Evolutionary conservation across 2,113 vertebrate genomes (phyloP).

Genomic region (Larimichthys crocea): DNA sequence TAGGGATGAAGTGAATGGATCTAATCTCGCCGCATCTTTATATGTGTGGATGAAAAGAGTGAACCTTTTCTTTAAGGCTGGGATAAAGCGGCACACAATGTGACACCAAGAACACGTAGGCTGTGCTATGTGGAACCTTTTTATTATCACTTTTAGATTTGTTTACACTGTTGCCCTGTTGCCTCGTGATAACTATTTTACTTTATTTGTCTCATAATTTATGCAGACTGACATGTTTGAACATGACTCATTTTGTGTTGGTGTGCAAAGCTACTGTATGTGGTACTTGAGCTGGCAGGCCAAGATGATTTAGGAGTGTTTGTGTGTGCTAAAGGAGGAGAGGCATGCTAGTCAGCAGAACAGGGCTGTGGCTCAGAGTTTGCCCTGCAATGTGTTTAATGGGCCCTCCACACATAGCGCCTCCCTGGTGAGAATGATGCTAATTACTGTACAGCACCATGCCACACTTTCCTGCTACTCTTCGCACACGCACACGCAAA

Average conservation of each 20-base stretch:
- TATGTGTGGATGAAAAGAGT: not conserved
- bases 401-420: constrained; percentile 58
- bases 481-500: not conserved
- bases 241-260: constrained; percentile 32
- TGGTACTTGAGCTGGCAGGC: constrained; percentile 47
- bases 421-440: constrained; percentile 68
- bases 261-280: constrained; percentile 28
- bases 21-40: constrained; percentile 27
- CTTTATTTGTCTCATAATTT: constrained; percentile 12
- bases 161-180: not conserved
- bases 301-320: constrained; percentile 67
- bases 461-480: constrained; percentile 41
- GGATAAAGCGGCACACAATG: not conserved
- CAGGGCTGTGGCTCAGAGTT: constrained; percentile 53
- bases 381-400: constrained; percentile 75
- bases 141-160: constrained; percentile 17
- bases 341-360: constrained; percentile 71
- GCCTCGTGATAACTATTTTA: constrained; percentile 6
- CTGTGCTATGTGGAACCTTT: not conserved
- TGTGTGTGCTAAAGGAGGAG: constrained; percentile 41
- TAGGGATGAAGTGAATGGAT: constrained; percentile 32
- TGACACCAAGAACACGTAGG: not conserved
- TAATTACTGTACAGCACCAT: constrained; percentile 75
- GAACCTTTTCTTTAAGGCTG: constrained; percentile 15
- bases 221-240: constrained; percentile 11